These are phyloP conservation scores for Urocyon cinereoargenteus DNA, from an alignment of 2,797 vertebrate genomes.

Conservation along the genomic window DNA sequence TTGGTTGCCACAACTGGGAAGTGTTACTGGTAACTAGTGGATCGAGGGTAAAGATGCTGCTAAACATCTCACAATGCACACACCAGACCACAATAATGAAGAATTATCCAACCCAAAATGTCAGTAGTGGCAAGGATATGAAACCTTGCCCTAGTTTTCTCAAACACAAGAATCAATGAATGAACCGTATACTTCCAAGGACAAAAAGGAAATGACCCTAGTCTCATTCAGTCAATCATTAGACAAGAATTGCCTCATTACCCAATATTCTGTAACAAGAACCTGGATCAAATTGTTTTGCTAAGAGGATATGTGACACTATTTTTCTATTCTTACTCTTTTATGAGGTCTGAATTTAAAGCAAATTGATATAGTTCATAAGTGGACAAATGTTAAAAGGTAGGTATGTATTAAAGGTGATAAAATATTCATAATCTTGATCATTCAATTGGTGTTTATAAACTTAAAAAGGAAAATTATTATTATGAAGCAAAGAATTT, in stretches of 20 bases:
- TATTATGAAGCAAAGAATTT: conserved; percentile 3
- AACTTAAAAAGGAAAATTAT: conserved; percentile 36
- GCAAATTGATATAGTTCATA: neutral
- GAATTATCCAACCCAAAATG: neutral
- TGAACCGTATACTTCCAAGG: neutral
- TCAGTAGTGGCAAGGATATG: neutral
- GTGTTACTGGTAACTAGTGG: neutral
- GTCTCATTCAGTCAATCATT: neutral
- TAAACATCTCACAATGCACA: neutral
- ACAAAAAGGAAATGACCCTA: neutral
- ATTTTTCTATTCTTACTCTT: neutral
- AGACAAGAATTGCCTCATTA: neutral
- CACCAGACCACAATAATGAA: neutral
- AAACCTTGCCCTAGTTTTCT: neutral
- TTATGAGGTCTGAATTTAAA: neutral
- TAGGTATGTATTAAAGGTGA: neutral
- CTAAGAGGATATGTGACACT: neutral
- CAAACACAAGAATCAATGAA: neutral
- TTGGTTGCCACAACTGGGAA: neutral
- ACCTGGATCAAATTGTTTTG: neutral
- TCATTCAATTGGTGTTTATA: neutral
- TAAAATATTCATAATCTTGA: neutral
- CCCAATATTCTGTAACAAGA: neutral
- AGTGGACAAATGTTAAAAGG: neutral
- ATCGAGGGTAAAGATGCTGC: neutral